Conservation (phyloP, 2,797 vertebrate species). For the Gadopsis bispinosus region DNA sequence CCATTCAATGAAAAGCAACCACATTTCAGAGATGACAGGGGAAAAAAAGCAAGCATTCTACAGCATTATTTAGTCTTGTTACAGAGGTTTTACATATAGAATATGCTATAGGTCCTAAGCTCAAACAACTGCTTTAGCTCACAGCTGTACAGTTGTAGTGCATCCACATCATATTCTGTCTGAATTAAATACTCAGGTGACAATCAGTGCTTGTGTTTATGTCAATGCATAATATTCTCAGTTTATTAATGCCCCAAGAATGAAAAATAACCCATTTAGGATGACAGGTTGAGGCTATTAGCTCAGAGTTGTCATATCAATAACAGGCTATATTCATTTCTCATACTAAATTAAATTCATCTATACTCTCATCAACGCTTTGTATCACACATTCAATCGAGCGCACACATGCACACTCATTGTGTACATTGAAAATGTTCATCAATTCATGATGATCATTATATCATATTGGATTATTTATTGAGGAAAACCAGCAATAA, state of each 20-base stretch:
- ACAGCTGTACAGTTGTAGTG: neutral
- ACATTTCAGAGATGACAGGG: constrained; percentile 21
- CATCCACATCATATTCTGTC: neutral
- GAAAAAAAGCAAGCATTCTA: neutral
- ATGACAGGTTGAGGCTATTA: neutral
- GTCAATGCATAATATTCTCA: neutral
- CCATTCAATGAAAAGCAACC: constrained; percentile 21
- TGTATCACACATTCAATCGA: neutral
- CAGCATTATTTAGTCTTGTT: neutral
- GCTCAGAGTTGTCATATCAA: neutral
- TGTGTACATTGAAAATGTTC: neutral
- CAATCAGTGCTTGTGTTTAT: neutral
- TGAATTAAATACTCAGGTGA: neutral
- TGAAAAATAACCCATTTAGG: neutral
- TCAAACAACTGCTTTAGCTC: neutral
- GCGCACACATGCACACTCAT: neutral
- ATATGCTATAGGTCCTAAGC: neutral
- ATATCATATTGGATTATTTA: constrained; percentile 32
- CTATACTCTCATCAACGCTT: neutral
- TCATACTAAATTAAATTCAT: neutral
- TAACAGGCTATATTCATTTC: constrained; percentile 8
- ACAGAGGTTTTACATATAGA: neutral
- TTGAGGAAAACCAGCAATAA: constrained; percentile 23
- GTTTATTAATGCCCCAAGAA: neutral
- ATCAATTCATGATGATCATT: constrained; percentile 22